Evolutionary conservation across 2,113 vertebrate species (phyloP).

Genomic region (Cephalopterus ornatus): DNA sequence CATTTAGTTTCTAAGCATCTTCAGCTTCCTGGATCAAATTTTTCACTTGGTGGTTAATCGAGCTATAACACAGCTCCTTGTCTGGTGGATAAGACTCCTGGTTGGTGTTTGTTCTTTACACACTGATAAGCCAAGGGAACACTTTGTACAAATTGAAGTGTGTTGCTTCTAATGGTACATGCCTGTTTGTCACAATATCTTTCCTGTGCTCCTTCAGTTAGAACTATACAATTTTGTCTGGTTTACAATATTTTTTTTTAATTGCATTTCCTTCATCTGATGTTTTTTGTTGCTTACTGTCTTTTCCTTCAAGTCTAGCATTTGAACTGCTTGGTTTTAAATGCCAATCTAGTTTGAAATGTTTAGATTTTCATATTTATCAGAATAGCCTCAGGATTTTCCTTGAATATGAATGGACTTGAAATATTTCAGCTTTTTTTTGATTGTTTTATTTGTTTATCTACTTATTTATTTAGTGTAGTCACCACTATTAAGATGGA

Average conservation of each 20-base stretch:
- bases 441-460: background rate
- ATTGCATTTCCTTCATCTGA: background rate
- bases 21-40: background rate
- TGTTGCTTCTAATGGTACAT: background rate
- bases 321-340: background rate
- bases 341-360: background rate
- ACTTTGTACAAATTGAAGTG: background rate
- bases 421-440: background rate
- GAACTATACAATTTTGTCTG: background rate
- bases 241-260: background rate
- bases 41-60: conserved; percentile 30
- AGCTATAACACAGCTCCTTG: conserved; percentile 28
- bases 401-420: background rate
- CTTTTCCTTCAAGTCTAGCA: background rate
- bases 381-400: background rate
- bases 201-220: background rate
- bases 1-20: conserved; percentile 6
- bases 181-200: background rate
- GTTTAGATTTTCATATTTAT: background rate
- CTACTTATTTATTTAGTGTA: background rate
- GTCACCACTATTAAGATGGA: background rate
- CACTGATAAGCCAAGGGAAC: conserved; percentile 14
- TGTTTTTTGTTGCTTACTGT: background rate
- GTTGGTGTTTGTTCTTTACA: conserved; percentile 52
- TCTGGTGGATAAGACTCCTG: conserved; percentile 39